Base-by-base conservation (phyloP, 2,113 vertebrate species). In the Pseudolaguvia tuberculata region DNA sequence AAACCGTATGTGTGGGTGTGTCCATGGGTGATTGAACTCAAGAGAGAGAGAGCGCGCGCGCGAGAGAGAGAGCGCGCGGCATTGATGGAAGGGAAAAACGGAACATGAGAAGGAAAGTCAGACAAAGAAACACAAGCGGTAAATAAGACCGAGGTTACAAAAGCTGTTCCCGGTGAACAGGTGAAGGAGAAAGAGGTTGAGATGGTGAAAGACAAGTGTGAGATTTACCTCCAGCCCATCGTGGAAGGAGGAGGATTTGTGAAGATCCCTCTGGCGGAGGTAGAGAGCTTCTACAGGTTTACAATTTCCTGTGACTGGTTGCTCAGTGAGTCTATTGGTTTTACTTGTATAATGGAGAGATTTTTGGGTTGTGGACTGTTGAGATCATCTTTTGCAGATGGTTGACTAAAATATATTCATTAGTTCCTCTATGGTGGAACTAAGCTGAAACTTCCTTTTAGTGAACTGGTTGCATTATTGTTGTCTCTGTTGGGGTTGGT, bases 241-340 rank as follows among this genome's bases (percentile, higher is more conserved):
- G 52, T 21, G 67, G 50, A 78, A 11, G 72, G 66, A 35, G 73
- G 81, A 59, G 55, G 75, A 15, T 83, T 78, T 21, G 67, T 85
- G 52, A 83, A 73, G 71, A 89, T 92, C 80, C 74, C 87, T 1
- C 72, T 86, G 82, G 75, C 83, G 55, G 90, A 92, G 84, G 87
- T 91, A 86, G 56, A 82, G 85, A 88, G 88, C 67, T 92, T 84
- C 85, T 87, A 88, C 84, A 85, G 76, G 76, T 89, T 86, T 73
- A 75, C 25, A 31, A 48, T 75, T 75, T 77, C 86, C 83, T 92
- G 88, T 72, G 80, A 85, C 21, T 85, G 61, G 73, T 88, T 92
- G 63, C 78, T 75, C 0, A 29, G 91, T 92, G 82, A 91, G 89
- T 90, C 65, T 56, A 18, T 8, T 27, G 21, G 29, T 13, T 29